Percentiles rank a stretch among this genome's conserved stretches.
phyloP scores from a whole-genome alignment of 2,113 vertebrate genomes.

The Pedionomus torquatus region DNA sequence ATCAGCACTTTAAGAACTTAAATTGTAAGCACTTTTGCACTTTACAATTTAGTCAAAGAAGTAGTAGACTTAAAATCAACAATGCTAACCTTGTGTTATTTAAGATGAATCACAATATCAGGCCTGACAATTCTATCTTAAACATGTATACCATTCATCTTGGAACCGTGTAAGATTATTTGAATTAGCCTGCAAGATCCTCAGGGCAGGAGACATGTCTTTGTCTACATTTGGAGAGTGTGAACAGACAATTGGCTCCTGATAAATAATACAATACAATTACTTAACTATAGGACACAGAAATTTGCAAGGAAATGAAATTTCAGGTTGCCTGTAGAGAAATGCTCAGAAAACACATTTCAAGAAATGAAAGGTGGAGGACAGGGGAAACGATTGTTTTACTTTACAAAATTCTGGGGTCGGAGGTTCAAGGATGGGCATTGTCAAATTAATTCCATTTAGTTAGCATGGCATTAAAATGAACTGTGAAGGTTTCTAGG shows the following conservation, averaged over 20 bases:
- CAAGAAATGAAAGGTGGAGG: background rate
- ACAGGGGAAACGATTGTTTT: background rate
- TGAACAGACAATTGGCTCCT: constrained; percentile 23
- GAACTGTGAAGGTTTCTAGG: background rate
- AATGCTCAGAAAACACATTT: background rate
- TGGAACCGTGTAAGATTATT: background rate
- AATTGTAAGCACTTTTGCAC: background rate
- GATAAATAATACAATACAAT: constrained; percentile 36
- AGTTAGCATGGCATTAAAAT: background rate
- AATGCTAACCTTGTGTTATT: background rate
- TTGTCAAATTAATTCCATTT: background rate
- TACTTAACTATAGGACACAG: background rate
- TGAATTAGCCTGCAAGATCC: constrained; percentile 10
- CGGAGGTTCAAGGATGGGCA: background rate
- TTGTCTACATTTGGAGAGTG: constrained; percentile 1
- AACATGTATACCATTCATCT: background rate
- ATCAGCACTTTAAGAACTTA: background rate
- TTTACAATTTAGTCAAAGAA: background rate
- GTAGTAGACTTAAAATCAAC: background rate
- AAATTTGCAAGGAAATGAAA: constrained; percentile 40
- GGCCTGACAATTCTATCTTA: background rate
- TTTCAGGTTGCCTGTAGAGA: constrained; percentile 24
- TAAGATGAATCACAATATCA: background rate
- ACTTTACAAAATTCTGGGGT: background rate
- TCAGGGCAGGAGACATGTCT: constrained; percentile 4